Conservation (phyloP, 2,113 vertebrate species). For the Phrynocephalus versicolor region DNA sequence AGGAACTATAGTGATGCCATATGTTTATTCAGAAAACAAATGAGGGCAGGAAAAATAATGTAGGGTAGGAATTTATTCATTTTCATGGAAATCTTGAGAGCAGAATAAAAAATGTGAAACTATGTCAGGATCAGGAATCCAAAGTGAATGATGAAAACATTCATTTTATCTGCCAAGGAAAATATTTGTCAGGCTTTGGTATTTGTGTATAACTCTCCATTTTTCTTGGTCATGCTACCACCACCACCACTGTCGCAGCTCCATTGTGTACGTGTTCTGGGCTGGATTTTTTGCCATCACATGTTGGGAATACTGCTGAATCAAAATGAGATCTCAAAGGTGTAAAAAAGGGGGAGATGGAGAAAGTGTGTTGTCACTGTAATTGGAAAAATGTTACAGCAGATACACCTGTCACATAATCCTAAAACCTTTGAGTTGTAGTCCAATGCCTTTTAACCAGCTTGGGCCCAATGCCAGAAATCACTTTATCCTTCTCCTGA, state of each 20-base stretch:
- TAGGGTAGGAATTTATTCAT: slow-evolving; percentile 44
- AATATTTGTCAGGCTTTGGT: no score
- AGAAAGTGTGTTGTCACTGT: no score
- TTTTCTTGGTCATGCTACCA: no score
- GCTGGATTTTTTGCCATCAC: neutral
- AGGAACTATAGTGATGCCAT: neutral
- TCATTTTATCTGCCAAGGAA: no score
- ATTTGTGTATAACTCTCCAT: no score
- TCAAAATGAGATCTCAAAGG: neutral
- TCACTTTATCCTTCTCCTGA: neutral
- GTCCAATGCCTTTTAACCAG: no score
- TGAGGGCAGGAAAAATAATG: slow-evolving; percentile 24
- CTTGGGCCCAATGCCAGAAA: neutral
- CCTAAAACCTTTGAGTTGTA: neutral
- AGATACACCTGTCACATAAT: no score
- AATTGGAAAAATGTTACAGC: no score
- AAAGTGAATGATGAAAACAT: slow-evolving; percentile 27
- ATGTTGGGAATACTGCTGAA: neutral
- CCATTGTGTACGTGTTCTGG: no score
- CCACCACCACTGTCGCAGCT: no score
- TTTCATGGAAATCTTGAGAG: slow-evolving; percentile 41
- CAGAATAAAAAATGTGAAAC: slow-evolving; percentile 15
- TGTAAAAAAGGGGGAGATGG: no score
- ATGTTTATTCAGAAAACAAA: slow-evolving; percentile 50
- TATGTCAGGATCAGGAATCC: slow-evolving; percentile 42